phyloP scores from a whole-genome alignment of 2,797 vertebrate genomes.

The Borostomias antarcticus region DNA sequence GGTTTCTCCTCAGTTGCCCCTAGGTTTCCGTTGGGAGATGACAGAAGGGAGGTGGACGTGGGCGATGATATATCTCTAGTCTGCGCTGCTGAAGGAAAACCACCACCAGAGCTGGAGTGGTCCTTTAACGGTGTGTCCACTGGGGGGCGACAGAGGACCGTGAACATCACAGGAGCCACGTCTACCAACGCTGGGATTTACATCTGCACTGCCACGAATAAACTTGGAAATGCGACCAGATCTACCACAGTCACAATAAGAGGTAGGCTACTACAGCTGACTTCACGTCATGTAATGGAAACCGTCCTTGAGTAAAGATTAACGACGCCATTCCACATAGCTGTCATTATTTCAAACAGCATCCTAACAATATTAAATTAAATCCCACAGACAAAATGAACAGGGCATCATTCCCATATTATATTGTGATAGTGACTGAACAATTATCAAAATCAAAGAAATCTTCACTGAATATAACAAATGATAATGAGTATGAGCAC shows the following conservation, averaged over 20 bases:
- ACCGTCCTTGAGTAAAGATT: not conserved
- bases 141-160: conserved; percentile 25
- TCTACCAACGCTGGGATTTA: conserved; percentile 58
- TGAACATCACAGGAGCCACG: conserved; percentile 56
- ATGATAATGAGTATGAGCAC: not conserved
- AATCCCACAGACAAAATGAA: conserved; percentile 3
- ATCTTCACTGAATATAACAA: not conserved
- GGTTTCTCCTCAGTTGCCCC: conserved; percentile 55
- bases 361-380: conserved; percentile 7
- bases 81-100: conserved; percentile 63
- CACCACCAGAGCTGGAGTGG: conserved; percentile 50
- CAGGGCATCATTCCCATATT: not conserved
- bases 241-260: conserved; percentile 34
- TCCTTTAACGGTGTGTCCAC: conserved; percentile 22
- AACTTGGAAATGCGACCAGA: conserved; percentile 38
- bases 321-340: not conserved
- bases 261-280: conserved; percentile 55
- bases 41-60: accelerated
- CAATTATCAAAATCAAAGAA: too few species aligned
- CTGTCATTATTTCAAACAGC: not conserved
- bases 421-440: not conserved
- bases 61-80: conserved; percentile 38
- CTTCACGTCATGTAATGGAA: not conserved
- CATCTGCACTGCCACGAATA: conserved; percentile 66
- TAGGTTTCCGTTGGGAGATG: not conserved